Conservation (phyloP, 2,888 invertebrate genomes). For the Drosophila anomalipes region DNA sequence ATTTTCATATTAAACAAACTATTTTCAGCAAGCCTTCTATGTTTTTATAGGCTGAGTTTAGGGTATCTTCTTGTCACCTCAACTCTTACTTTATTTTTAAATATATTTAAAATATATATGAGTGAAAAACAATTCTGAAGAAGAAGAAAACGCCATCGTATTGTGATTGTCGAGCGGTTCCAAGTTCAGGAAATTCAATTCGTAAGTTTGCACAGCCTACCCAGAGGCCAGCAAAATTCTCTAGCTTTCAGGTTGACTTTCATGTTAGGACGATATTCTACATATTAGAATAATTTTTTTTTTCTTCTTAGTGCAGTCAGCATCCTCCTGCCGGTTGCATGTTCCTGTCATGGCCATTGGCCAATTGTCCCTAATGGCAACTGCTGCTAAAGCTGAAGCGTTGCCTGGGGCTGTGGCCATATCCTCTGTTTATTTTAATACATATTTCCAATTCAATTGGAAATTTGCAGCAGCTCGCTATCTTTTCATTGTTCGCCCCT, state of each 20-base stretch:
- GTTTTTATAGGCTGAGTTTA: neutral
- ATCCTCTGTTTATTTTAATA: slow-evolving; percentile 50
- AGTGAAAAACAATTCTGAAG: neutral
- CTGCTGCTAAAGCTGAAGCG: neutral
- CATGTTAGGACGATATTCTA: neutral
- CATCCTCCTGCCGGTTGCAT: slow-evolving; percentile 4
- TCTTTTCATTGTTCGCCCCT: slow-evolving; percentile 7
- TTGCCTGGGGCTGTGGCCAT: neutral
- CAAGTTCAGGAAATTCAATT: neutral
- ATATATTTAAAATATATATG: neutral
- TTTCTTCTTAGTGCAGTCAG: neutral
- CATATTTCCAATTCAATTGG: slow-evolving; percentile 72
- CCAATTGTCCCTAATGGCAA: slow-evolving; percentile 49
- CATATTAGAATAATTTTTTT: neutral
- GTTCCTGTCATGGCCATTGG: slow-evolving; percentile 26
- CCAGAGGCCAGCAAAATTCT: neutral
- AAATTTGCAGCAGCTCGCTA: slow-evolving; percentile 44
- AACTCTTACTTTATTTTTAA: neutral
- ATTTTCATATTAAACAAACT: neutral
- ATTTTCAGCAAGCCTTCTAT: neutral
- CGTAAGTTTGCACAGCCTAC: neutral
- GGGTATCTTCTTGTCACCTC: neutral
- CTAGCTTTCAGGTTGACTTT: neutral
- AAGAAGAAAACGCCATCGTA: neutral
- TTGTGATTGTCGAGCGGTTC: neutral